Base-by-base conservation (phyloP, 2,113 vertebrate species). In the Euleptes europaea region DNA sequence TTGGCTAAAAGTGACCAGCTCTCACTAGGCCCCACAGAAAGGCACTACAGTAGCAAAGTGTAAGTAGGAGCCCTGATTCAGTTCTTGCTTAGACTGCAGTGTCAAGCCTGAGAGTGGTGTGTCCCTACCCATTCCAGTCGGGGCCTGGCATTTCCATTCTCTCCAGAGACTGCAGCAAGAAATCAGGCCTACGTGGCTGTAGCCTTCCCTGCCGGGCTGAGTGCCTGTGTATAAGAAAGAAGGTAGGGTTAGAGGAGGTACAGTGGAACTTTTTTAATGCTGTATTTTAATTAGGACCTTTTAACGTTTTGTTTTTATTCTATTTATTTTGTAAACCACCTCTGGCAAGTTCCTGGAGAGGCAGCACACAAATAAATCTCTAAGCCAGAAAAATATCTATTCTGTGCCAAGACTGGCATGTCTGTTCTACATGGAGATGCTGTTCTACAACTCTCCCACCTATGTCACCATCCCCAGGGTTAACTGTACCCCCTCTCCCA, bases 141-240 rank as follows among this genome's bases (percentile, higher is more conserved):
- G 31, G 13, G 66, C 21, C 38, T 33, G 90, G 84, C n/a, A 85
- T 73, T 33, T 86, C 80, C 5, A 88, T 86, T 88, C 86, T 94
- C 81, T 85, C 78, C 72, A 90, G 35, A 8, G 92, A 94, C 21
- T 94, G 84, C 51, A 95, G 86, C 70, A 97, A 91, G 66, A 97
- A 97, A 75, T 86, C 77, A 14, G 95, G 95, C 83, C 94, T 88
- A 47, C 60, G 85, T 0, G 97, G 97, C 81, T 96, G 97, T 54
- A 93, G 92, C 85, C 95, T 94, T 5, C 67, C 87, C 10, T 0
- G 78, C 65, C 60, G 88, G 54, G 87, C 42, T 0, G 51, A 21
- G 0, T 35, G 9, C 67, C 84, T 85, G 84, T 14, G 19, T 38
- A 28, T 4, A 78, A 49, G 31, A 23, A 23, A 60, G 10, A 26